Percentiles rank a stretch among this genome's conserved stretches.
Evolutionary conservation across 1,140 invertebrate genomes (phyloP).

Genomic region (Teleogryllus occipitalis): DNA sequence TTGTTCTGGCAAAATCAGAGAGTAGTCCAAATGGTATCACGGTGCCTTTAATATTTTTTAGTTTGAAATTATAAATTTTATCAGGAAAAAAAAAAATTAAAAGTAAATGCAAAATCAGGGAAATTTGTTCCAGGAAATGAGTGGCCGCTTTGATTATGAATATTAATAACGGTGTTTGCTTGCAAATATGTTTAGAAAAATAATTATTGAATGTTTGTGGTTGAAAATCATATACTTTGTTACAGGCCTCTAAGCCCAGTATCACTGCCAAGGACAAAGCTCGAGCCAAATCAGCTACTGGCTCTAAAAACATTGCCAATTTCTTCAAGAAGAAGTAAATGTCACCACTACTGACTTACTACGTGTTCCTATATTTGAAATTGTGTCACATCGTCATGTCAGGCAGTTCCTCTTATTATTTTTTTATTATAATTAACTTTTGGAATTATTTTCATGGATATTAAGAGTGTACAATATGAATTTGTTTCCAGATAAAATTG

Average conservation of each 20-base stretch:
- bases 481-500: background rate
- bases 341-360: slow-evolving; percentile 10
- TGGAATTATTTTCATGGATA: slow-evolving; percentile 5
- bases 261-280: slow-evolving; percentile 58
- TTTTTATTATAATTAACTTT: background rate
- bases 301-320: slow-evolving; percentile 29
- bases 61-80: too few species aligned
- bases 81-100: too few species aligned
- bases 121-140: too few species aligned
- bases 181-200: background rate
- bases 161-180: background rate
- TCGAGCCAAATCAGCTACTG: slow-evolving; percentile 55
- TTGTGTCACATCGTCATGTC: slow-evolving; percentile 10
- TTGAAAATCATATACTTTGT: background rate
- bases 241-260: slow-evolving; percentile 36
- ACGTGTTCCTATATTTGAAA: slow-evolving; percentile 20
- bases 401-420: slow-evolving; percentile 4
- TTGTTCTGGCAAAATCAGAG: too few species aligned
- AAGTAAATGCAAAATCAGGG: too few species aligned
- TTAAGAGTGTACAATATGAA: background rate
- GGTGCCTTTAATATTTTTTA: too few species aligned
- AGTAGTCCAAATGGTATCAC: too few species aligned
- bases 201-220: too few species aligned
- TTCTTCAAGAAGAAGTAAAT: slow-evolving; percentile 30
- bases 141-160: too few species aligned